Evolutionary conservation across 2,888 invertebrate genomes (phyloP).

Genomic region (Ochropleura leucogaster): DNA sequence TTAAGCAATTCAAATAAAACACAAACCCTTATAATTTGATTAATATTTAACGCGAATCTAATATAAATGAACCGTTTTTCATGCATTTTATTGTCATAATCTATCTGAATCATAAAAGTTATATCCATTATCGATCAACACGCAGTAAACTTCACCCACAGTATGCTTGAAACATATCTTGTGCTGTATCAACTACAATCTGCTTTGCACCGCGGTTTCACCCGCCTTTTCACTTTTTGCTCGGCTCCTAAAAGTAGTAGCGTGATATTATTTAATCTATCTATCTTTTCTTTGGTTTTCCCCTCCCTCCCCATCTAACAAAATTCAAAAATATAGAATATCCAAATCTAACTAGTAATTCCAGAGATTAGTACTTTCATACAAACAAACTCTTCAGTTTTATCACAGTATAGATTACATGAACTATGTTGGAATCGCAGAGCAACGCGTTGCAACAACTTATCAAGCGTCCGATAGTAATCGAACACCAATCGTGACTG

Average conservation of each 20-base stretch:
- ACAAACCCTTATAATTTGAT: background rate
- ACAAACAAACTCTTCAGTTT: background rate
- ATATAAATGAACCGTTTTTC: conserved; percentile 6
- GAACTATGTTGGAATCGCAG: conserved; percentile 8
- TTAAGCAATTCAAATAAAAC: background rate
- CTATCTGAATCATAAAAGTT: conserved; percentile 41
- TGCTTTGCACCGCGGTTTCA: background rate
- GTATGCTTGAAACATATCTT: conserved; percentile 29
- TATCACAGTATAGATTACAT: background rate
- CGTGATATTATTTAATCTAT: background rate
- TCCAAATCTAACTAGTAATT: background rate
- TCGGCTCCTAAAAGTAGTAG: background rate
- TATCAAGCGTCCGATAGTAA: conserved; percentile 53
- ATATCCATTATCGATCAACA: conserved; percentile 36
- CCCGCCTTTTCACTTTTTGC: background rate
- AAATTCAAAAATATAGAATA: background rate
- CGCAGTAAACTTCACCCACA: conserved; percentile 11
- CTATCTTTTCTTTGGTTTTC: no score
- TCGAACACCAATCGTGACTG: conserved; percentile 58
- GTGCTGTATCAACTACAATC: conserved; percentile 12
- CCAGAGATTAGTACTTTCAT: background rate
- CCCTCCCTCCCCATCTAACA: no score
- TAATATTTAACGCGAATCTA: conserved; percentile 3
- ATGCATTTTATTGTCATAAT: conserved; percentile 5
- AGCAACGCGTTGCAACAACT: conserved; percentile 36